Evolutionary conservation across 2,797 vertebrate species (phyloP).

Genomic region (Tympanoctomys barrerae): DNA sequence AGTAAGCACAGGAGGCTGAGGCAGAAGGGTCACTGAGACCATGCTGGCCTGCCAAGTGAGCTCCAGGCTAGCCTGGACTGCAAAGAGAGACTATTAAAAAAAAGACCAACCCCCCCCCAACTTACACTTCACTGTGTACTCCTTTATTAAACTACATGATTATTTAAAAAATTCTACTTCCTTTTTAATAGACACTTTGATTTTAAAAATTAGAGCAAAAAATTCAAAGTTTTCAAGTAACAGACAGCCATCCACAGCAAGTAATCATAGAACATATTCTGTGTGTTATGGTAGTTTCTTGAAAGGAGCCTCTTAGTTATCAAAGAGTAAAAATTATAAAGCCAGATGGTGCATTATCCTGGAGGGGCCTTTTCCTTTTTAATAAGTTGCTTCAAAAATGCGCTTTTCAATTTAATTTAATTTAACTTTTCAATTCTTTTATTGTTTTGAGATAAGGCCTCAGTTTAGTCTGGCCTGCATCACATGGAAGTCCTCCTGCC

Average conservation of each 20-base stretch:
- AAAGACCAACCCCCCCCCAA: background rate
- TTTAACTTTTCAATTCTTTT: background rate
- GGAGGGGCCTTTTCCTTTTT: background rate
- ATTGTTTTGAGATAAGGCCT: background rate
- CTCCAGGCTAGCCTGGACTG: no score
- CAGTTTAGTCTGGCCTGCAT: background rate
- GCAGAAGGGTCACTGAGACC: no score
- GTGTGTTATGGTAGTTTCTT: background rate
- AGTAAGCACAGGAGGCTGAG: no score
- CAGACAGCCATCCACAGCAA: background rate
- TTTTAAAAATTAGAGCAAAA: conserved; percentile 67
- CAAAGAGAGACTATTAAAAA: no score
- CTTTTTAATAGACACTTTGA: conserved; percentile 20
- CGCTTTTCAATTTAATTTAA: background rate
- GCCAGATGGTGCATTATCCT: background rate
- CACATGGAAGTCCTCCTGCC: no score
- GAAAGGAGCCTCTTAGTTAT: background rate
- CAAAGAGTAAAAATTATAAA: background rate
- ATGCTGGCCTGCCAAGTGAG: no score
- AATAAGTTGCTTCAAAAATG: background rate
- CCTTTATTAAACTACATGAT: conserved; percentile 1
- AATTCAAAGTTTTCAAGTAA: conserved; percentile 10
- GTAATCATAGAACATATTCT: background rate
- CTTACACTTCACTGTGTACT: background rate
- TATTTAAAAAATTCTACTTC: conserved; percentile 16